A percentile compares a stretch with the other conserved stretches of the same genome.
phyloP scores from a whole-genome alignment of 2,797 vertebrate genomes.

The Oreonectes daqikongensis region DNA sequence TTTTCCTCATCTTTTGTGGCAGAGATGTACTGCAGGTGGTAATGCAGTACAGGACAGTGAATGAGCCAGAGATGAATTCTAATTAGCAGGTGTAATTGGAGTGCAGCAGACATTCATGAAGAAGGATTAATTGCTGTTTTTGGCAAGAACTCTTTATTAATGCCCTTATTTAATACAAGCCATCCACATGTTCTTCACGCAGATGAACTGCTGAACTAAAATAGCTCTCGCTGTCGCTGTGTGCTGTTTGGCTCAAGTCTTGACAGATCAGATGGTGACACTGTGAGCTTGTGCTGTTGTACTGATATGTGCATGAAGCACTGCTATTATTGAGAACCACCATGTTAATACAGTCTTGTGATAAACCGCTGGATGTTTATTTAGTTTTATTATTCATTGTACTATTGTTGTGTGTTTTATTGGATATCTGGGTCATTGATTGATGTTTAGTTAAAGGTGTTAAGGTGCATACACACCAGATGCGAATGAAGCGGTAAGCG shows the following conservation, averaged over 20 bases:
- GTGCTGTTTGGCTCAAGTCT: conserved; percentile 8
- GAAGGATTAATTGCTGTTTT: conserved; percentile 59
- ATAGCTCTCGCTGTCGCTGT: conserved; percentile 3
- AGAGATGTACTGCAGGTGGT: not conserved
- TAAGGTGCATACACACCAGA: no score
- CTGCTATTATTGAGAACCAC: conserved; percentile 11
- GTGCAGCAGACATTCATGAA: conserved; percentile 57
- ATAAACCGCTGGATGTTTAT: not conserved
- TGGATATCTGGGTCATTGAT: not conserved
- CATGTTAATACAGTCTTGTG: not conserved
- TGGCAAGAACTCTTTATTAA: conserved; percentile 59
- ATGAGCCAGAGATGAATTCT: conserved; percentile 42
- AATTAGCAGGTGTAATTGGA: conserved; percentile 61
- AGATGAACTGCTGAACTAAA: conserved; percentile 12
- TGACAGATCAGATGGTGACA: not conserved
- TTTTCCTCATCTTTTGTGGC: not conserved
- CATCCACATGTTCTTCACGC: conserved; percentile 39
- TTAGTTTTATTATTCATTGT: not conserved
- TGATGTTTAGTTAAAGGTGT: not conserved
- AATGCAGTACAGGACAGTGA: not conserved
- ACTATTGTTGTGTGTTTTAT: not conserved
- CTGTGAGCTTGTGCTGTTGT: not conserved
- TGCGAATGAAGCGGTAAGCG: no score
- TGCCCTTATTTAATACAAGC: conserved; percentile 43
- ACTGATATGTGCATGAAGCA: not conserved